Percentiles rank a stretch among this genome's conserved stretches.
Evolutionary conservation across 2,113 vertebrate species (phyloP).

Genomic region (Cephalopterus ornatus): DNA sequence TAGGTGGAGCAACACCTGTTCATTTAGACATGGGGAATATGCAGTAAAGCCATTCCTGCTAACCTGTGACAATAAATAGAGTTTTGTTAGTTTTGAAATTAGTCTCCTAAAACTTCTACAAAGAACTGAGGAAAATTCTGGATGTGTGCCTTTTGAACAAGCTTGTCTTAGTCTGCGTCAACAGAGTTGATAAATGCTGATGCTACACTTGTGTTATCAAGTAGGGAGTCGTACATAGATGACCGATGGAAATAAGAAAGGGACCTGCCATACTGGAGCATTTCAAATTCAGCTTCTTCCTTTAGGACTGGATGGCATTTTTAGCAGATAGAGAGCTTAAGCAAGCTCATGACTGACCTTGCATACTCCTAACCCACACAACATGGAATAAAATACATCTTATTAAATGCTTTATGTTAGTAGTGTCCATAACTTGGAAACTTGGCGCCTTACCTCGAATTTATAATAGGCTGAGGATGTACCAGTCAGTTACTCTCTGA

Average conservation of each 20-base stretch:
- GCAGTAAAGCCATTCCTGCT: neutral
- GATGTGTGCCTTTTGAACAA: neutral
- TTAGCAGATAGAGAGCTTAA: neutral
- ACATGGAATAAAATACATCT: neutral
- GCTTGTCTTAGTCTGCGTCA: neutral
- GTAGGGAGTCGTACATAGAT: neutral
- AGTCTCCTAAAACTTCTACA: neutral
- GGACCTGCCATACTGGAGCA: neutral
- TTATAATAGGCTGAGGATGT: neutral
- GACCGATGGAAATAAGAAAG: neutral
- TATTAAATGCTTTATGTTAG: neutral
- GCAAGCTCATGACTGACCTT: neutral
- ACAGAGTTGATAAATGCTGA: neutral
- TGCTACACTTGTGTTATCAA: neutral
- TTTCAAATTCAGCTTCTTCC: neutral
- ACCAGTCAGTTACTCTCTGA: neutral
- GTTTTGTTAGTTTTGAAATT: slow-evolving; percentile 10
- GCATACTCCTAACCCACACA: neutral
- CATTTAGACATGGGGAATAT: neutral
- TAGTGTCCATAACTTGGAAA: neutral
- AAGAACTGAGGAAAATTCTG: neutral
- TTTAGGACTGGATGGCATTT: neutral
- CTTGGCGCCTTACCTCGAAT: neutral
- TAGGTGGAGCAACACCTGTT: neutral
- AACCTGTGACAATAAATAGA: neutral